Base-by-base conservation (phyloP, 64 coral and sea anemone species). In the Trachythela sp. region DNA sequence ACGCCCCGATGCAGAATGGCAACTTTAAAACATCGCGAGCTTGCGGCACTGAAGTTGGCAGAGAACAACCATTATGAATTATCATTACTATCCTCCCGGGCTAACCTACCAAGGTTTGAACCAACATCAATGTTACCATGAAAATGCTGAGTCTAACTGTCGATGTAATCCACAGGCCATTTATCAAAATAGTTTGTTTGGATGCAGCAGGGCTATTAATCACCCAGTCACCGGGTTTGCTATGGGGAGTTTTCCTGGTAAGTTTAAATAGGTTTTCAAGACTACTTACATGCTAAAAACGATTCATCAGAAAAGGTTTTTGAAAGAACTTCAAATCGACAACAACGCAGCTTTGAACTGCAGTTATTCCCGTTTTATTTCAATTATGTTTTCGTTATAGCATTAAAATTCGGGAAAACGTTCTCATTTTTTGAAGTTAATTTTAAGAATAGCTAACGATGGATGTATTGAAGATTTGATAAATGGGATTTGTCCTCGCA, bases 1-100 rank as follows among this genome's bases (percentile, higher is more conserved):
- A 80, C 75, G 75, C 75, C 75, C 42, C 20, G 75, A 29, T 80
- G 9, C 75, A 80, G 26, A 80, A 80, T 80, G 75, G 75, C 75
- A 37, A 80, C 15, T 15, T 37, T 80, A 80, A 80, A 80, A 37
- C 75, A 35, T 29, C 20, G 33, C 13, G 15, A 37, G 33, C 20
- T 80, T 17, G 31, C 2, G 33, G 34, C 2, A 80, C 20, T 17
- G 30, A 80, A 35, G 20, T 80, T 39, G 26, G 31, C 26, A 35
- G 20, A 17, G 33, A 36, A 5, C 14, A 37, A 39, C 20, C 37
- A 80, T 9, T 18, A 80, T 80, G 75, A 80, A 80, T 39, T 80
- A 80, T 39, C 75, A 80, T 35, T 64, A 64, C 24, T 64, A 64
- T 64, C 20, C 56, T n/a, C 56, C 56, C 0, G 56, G 56, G 56